Evolutionary conservation across 2,797 vertebrate genomes (phyloP).

Genomic region (Rhynchonycteris naso): DNA sequence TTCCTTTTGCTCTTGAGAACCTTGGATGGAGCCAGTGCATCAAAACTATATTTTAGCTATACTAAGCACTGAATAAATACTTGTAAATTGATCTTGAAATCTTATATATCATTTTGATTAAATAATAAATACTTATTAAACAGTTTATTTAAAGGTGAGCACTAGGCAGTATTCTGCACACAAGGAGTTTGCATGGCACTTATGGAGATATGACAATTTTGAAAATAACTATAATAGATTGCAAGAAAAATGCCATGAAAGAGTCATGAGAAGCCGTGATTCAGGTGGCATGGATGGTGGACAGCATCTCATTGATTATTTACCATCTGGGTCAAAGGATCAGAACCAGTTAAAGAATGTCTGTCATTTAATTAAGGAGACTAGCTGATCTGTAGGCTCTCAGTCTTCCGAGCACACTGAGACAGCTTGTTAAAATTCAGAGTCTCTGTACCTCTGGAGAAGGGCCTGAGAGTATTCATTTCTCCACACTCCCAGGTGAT

Average conservation of each 20-base stretch:
- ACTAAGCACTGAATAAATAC: neutral
- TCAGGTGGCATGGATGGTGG: neutral
- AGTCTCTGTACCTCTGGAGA: neutral
- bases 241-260: neutral
- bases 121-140: conserved; percentile 28
- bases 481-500: neutral
- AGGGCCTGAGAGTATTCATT: neutral
- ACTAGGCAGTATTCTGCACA: neutral
- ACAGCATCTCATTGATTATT: neutral
- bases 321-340: neutral
- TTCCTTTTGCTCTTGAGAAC: neutral
- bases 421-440: neutral
- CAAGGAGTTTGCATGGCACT: neutral
- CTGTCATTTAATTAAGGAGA: neutral
- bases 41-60: neutral
- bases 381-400: neutral
- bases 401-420: neutral
- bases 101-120: neutral
- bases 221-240: neutral
- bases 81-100: conserved; percentile 23
- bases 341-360: neutral
- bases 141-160: neutral
- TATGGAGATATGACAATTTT: neutral
- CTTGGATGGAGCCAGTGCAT: neutral
- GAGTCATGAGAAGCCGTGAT: neutral